Percentiles rank a stretch among this genome's conserved stretches.
Conservation (phyloP, 2,888 invertebrate species). For the Thymelicus acteon region DNA sequence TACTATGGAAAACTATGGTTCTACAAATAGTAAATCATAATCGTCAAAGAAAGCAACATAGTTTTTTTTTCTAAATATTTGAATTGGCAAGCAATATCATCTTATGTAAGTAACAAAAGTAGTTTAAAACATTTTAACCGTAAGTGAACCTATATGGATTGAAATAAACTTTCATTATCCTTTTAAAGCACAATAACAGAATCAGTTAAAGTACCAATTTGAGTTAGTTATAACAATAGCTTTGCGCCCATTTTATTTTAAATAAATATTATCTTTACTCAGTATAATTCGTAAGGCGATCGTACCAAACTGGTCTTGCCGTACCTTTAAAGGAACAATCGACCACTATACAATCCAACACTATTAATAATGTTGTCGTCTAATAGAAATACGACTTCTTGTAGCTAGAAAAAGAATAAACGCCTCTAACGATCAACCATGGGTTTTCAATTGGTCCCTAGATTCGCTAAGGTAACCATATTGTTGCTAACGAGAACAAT, state of each 20-base stretch:
- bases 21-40: too few species aligned
- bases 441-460: slow-evolving; percentile 23
- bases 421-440: slow-evolving; percentile 30
- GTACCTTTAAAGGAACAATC: slow-evolving; percentile 37
- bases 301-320: slow-evolving; percentile 20
- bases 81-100: not conserved
- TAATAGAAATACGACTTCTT: slow-evolving; percentile 37
- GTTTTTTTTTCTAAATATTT: not conserved
- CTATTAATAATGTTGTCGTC: slow-evolving; percentile 39
- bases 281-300: slow-evolving; percentile 22
- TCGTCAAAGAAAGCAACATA: too few species aligned
- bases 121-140: too few species aligned
- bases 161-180: slow-evolving; percentile 4
- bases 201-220: not conserved
- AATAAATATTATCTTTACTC: slow-evolving; percentile 4
- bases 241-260: slow-evolving; percentile 5
- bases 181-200: slow-evolving; percentile 2
- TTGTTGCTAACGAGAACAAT: not conserved
- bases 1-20: too few species aligned
- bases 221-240: slow-evolving; percentile 1
- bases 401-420: slow-evolving; percentile 33
- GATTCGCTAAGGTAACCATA: slow-evolving; percentile 14
- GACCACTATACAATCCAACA: slow-evolving; percentile 38
- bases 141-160: not conserved
- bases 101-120: too few species aligned